phyloP scores from a whole-genome alignment of 2,797 vertebrate species.

The Tokudaia tokunoshimensis region DNA sequence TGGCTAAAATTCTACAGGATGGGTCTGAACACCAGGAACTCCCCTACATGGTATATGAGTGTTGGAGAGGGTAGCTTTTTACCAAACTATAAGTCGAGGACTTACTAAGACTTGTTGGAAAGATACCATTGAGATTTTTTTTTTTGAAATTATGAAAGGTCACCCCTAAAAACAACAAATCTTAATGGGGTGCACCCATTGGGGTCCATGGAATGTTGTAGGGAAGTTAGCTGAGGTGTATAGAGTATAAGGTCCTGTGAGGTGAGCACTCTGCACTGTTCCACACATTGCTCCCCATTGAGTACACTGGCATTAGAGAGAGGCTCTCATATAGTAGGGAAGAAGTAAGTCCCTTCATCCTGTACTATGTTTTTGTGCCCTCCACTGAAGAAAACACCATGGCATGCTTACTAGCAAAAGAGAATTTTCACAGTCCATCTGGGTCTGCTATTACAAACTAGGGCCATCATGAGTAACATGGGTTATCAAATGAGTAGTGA shows the following conservation, averaged over 20 bases:
- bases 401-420: not conserved
- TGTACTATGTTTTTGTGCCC: not conserved
- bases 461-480: not conserved
- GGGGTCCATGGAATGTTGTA: not conserved
- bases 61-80: not conserved
- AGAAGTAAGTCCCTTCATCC: not conserved
- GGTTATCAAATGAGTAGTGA: not conserved
- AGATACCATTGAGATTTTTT: not conserved
- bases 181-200: not conserved
- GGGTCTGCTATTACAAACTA: not conserved
- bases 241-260: not conserved
- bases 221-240: not conserved
- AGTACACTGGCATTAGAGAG: not conserved
- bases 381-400: not conserved
- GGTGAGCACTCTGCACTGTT: not conserved
- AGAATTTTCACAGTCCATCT: not conserved
- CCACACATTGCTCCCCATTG: fast-evolving
- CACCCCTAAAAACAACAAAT: not conserved
- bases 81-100: not conserved
- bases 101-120: not conserved
- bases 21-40: not conserved
- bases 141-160: not conserved
- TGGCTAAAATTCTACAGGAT: not conserved
- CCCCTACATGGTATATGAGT: not conserved
- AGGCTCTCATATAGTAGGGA: not conserved